A percentile compares a stretch with the other conserved stretches of the same genome.
These are phyloP conservation scores for Netelia melanura DNA, from an alignment of 2,888 invertebrate species.

Conservation along the genomic window DNA sequence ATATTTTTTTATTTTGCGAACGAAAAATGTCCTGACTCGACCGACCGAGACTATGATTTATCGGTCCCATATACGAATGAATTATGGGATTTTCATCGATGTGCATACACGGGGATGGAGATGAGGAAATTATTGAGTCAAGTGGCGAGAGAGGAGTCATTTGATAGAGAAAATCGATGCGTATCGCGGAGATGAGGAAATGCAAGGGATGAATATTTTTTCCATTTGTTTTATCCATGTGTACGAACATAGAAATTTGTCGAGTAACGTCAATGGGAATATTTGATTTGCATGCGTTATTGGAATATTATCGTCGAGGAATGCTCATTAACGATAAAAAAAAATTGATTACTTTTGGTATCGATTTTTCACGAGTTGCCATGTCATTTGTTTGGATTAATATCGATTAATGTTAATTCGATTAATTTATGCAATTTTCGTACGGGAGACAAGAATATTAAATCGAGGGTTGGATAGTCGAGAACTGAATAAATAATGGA, in stretches of 20 bases:
- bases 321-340: background rate
- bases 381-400: no score
- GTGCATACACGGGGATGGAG: conserved; percentile 16
- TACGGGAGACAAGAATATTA: background rate
- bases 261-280: background rate
- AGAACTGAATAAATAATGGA: background rate
- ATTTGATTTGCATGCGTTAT: background rate
- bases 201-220: background rate
- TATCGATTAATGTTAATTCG: no score
- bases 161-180: conserved; percentile 9
- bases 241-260: background rate
- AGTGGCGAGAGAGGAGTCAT: background rate
- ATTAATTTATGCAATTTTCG: background rate
- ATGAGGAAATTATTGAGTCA: conserved; percentile 37
- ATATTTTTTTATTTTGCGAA: background rate
- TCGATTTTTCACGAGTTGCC: background rate
- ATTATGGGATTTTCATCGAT: conserved; percentile 15
- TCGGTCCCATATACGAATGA: conserved; percentile 21
- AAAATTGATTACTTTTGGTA: background rate
- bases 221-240: background rate
- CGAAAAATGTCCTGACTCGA: conserved; percentile 2
- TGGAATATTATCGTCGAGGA: background rate
- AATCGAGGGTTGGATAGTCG: background rate
- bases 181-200: conserved; percentile 13
- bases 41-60: conserved; percentile 24